Conservation (phyloP, 2,113 vertebrate genomes). For the Notarius lentiginosus region DNA sequence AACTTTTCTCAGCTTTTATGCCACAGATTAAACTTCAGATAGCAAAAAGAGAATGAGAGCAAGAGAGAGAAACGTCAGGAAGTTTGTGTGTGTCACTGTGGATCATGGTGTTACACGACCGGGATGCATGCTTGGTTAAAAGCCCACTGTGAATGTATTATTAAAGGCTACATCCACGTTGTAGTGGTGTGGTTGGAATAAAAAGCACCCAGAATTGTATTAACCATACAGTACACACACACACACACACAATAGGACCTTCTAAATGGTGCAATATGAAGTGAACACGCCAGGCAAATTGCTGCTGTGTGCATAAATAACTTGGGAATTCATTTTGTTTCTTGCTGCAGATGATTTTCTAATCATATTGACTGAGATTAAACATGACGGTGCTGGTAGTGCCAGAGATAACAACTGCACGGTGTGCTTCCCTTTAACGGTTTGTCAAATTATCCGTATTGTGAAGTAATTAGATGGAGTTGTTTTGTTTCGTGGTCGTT, state of each 20-base stretch:
- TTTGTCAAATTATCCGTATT: background rate
- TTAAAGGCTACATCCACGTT: slow-evolving; percentile 48
- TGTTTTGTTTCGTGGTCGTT: background rate
- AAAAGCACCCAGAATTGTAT: slow-evolving; percentile 41
- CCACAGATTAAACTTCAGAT: background rate
- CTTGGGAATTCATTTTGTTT: background rate
- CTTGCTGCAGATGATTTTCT: background rate
- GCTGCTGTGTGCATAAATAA: background rate
- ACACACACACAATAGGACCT: slow-evolving; percentile 45
- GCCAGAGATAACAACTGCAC: background rate
- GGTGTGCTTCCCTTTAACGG: background rate
- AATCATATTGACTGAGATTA: background rate
- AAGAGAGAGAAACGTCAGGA: background rate
- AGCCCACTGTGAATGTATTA: slow-evolving; percentile 54
- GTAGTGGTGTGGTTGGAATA: background rate
- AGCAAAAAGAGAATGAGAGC: background rate
- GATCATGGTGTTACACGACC: slow-evolving; percentile 10
- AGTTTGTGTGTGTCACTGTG: background rate
- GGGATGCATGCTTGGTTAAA: slow-evolving; percentile 51
- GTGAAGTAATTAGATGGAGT: background rate
- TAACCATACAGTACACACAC: slow-evolving; percentile 40
- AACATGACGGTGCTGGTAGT: background rate
- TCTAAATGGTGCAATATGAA: slow-evolving; percentile 37
- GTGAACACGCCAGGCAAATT: background rate
- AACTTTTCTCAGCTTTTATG: background rate